Conservation (phyloP, 2,888 invertebrate genomes). For the Ceratothoa steindachneri region DNA sequence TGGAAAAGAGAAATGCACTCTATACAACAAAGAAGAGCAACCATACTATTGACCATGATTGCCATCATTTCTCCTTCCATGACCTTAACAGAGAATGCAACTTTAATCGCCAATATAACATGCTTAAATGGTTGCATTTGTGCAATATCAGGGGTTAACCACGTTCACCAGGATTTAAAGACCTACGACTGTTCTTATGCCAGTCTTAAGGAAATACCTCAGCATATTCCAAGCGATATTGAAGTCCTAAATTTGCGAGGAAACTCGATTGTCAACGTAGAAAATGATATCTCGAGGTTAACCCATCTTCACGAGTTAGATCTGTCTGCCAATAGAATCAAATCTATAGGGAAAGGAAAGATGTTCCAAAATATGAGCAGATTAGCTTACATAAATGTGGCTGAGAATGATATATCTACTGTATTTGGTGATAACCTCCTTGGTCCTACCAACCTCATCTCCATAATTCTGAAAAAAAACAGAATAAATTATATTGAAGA, state of each 20-base stretch:
- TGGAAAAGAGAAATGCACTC: too few relatives aligned
- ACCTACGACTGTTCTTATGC: conserved; percentile 53
- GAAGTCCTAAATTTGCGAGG: conserved; percentile 52
- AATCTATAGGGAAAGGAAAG: conserved; percentile 51
- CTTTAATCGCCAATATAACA: conserved; percentile 11
- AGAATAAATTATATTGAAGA: conserved; percentile 52
- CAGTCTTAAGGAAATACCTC: conserved; percentile 51
- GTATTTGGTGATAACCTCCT: conserved; percentile 53
- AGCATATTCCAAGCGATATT: conserved; percentile 51
- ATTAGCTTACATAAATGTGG: conserved; percentile 52
- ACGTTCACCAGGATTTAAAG: conserved; percentile 40
- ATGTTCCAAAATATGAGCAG: conserved; percentile 52
- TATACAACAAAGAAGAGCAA: too few relatives aligned
- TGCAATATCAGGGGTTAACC: conserved; percentile 29
- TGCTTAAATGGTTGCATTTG: conserved; percentile 48
- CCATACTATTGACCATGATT: too few relatives aligned
- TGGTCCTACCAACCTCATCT: conserved; percentile 51
- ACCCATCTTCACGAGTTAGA: conserved; percentile 52
- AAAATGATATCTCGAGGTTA: conserved; percentile 50
- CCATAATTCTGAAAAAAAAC: conserved; percentile 52
- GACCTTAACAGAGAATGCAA: background rate
- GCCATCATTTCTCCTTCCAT: too few relatives aligned
- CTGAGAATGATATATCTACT: conserved; percentile 52
- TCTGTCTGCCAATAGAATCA: conserved; percentile 53
- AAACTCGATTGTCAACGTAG: conserved; percentile 51